Percentiles rank a stretch among this genome's conserved stretches.
phyloP scores from a whole-genome alignment of 2,797 vertebrate species.

The Dermochelys coriacea region DNA sequence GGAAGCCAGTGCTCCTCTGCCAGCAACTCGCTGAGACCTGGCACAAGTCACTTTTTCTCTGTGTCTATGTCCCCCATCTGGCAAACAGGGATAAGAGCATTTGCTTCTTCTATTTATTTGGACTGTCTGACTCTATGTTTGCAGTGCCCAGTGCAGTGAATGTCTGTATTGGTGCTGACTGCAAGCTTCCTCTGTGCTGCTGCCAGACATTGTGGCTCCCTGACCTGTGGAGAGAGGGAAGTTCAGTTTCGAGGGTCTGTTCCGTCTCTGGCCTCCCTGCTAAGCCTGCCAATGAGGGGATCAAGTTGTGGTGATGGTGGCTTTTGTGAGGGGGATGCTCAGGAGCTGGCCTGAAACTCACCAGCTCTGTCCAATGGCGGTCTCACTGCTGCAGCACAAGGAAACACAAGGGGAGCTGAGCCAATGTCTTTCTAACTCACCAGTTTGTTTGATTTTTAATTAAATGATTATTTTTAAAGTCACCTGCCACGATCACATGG shows the following conservation, averaged over 20 bases:
- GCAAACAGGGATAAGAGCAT: neutral
- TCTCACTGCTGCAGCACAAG: neutral
- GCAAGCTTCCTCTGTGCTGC: neutral
- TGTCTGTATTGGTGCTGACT: neutral
- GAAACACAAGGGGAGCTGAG: neutral
- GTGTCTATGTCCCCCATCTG: too few relatives aligned
- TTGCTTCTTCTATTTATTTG: slow-evolving; percentile 13
- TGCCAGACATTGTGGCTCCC: neutral
- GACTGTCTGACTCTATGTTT: neutral
- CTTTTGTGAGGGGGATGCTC: neutral
- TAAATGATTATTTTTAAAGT: neutral
- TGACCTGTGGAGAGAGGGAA: neutral
- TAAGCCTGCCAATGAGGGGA: neutral
- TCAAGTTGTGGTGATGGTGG: neutral
- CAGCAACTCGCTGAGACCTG: neutral
- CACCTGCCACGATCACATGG: neutral
- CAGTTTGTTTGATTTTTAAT: neutral
- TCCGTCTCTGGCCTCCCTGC: fast-evolving
- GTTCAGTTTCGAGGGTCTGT: neutral
- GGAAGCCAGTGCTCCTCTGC: neutral
- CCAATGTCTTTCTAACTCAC: slow-evolving; percentile 15
- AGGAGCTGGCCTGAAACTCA: neutral
- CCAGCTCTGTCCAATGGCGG: fast-evolving
- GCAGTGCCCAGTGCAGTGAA: neutral
- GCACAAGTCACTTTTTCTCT: neutral